Conservation (phyloP, 2,888 invertebrate genomes). For the Eumacrocentrus americanus region DNA sequence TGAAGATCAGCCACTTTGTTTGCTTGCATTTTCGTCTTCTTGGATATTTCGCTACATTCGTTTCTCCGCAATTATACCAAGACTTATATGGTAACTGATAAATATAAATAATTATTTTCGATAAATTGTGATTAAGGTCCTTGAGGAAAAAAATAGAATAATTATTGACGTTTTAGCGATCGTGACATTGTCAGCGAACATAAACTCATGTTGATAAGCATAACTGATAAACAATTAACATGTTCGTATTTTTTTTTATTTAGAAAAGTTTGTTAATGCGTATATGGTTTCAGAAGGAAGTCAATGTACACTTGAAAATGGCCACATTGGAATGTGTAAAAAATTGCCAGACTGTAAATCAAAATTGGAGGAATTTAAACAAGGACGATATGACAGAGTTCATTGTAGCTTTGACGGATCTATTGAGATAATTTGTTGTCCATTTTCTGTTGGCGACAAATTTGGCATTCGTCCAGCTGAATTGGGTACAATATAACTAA, state of each 20-base stretch:
- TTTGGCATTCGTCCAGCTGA: conserved; percentile 46
- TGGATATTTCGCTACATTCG: background rate
- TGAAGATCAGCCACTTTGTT: background rate
- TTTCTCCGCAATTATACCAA: background rate
- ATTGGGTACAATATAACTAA: conserved; percentile 37
- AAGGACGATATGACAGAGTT: conserved; percentile 35
- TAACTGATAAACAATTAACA: too few species aligned
- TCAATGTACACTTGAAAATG: conserved; percentile 39
- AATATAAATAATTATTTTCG: background rate
- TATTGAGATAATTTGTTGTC: conserved; percentile 65
- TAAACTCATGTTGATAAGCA: too few species aligned
- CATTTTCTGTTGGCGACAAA: conserved; percentile 42
- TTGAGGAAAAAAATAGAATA: background rate
- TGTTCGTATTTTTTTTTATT: background rate
- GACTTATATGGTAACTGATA: background rate
- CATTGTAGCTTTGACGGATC: conserved; percentile 61
- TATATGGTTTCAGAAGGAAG: conserved; percentile 34
- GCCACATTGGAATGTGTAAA: conserved; percentile 43
- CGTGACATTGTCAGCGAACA: too few species aligned
- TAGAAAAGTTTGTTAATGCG: background rate
- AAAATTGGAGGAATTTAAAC: conserved; percentile 40
- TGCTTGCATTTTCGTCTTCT: background rate
- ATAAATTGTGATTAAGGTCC: background rate
- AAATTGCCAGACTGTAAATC: conserved; percentile 45
- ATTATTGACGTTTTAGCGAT: too few species aligned